Evolutionary conservation across 2,888 invertebrate species (phyloP).

Genomic region (Lycophotia porphyrea): DNA sequence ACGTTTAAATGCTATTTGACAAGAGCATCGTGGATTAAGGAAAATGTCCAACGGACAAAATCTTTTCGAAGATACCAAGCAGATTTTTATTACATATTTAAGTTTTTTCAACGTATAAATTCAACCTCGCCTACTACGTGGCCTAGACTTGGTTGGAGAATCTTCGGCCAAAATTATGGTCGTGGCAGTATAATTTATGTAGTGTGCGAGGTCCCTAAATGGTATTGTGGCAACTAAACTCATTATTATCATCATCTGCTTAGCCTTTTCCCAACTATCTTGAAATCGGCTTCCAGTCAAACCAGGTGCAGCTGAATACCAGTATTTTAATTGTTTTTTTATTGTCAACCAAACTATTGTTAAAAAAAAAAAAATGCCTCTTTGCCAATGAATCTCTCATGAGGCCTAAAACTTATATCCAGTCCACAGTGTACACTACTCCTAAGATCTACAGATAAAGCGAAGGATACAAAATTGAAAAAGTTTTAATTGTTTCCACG

Average conservation of each 20-base stretch:
- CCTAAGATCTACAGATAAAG: constrained; percentile 25
- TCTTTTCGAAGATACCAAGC: too few species aligned
- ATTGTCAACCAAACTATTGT: neutral
- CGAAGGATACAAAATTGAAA: constrained; percentile 58
- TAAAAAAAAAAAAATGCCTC: neutral
- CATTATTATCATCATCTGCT: too few species aligned
- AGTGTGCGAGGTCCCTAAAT: neutral
- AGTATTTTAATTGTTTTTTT: too few species aligned
- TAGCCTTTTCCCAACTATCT: too few species aligned
- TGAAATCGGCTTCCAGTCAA: too few species aligned
- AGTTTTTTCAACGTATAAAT: neutral
- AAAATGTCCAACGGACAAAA: too few species aligned
- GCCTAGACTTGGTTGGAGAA: too few species aligned
- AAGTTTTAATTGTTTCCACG: constrained; percentile 62
- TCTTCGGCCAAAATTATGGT: too few species aligned
- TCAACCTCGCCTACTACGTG: neutral
- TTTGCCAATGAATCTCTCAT: neutral
- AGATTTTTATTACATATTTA: too few species aligned
- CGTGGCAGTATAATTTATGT: too few species aligned
- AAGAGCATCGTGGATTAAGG: neutral
- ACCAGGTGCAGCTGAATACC: too few species aligned
- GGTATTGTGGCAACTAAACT: neutral
- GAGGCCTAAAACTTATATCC: neutral
- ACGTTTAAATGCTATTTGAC: neutral
- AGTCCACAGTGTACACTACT: constrained; percentile 3